phyloP scores from a whole-genome alignment of 2,113 vertebrate genomes.

The Irena cyanogastra region DNA sequence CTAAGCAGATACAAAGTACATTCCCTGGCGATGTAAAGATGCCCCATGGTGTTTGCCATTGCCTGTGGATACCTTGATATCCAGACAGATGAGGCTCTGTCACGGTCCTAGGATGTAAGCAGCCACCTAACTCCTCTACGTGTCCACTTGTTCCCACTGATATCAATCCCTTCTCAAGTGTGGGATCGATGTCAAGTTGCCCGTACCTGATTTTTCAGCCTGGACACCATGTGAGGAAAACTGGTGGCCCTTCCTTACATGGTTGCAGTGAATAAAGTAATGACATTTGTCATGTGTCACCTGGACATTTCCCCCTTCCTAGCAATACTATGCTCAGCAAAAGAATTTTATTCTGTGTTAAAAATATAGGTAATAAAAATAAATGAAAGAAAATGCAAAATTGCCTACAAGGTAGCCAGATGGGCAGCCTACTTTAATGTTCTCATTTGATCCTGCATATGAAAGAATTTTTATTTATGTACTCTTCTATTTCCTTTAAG shows the following conservation, averaged over 20 bases:
- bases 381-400: neutral
- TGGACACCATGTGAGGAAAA: accelerated
- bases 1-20: neutral
- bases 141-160: neutral
- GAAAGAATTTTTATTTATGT: neutral
- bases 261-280: neutral
- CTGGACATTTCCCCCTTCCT: neutral
- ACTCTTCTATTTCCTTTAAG: neutral
- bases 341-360: neutral
- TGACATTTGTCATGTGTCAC: neutral
- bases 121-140: neutral
- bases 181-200: neutral
- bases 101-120: neutral
- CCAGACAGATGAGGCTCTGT: accelerated
- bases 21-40: neutral
- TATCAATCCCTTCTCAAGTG: neutral
- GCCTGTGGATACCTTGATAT: neutral
- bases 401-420: neutral
- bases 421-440: neutral
- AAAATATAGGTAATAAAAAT: neutral
- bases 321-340: neutral
- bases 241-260: neutral
- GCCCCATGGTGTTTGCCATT: neutral
- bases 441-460: neutral
- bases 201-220: neutral